Conservation (phyloP, 2,113 vertebrate species). For the Sinocyclocheilus anophthalmus region DNA sequence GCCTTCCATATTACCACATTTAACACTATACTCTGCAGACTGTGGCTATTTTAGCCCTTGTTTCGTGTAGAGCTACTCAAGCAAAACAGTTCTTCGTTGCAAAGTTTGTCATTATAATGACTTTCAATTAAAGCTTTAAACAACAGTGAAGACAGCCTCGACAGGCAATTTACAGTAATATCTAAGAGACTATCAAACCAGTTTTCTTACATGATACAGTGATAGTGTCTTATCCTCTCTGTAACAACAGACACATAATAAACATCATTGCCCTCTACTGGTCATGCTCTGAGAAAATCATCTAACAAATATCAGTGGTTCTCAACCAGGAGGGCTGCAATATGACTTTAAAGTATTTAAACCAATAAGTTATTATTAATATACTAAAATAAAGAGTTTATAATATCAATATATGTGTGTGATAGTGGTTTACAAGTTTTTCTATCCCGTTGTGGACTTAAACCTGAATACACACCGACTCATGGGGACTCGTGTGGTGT, state of each 20-base stretch:
- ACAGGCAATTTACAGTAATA: background rate
- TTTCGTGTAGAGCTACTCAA: background rate
- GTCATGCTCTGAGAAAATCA: background rate
- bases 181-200: background rate
- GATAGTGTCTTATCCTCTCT: background rate
- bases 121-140: background rate
- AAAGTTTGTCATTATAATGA: background rate
- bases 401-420: too few species aligned
- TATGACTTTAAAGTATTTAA: too few species aligned
- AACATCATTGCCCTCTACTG: conserved; percentile 16
- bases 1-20: background rate
- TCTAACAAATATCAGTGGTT: background rate
- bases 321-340: too few species aligned
- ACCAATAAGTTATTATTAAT: too few species aligned
- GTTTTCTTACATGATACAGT: background rate
- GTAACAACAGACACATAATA: background rate
- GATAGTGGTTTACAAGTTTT: too few species aligned
- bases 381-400: too few species aligned
- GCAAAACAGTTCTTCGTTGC: background rate
- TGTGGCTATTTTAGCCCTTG: background rate
- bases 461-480: too few species aligned
- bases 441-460: too few species aligned
- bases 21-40: background rate
- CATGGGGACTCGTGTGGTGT: too few species aligned
- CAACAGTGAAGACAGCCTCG: background rate